A percentile compares a stretch with the other conserved stretches of the same genome.
Evolutionary conservation across 2,888 invertebrate species (phyloP).

Genomic region (Magallana nippona): DNA sequence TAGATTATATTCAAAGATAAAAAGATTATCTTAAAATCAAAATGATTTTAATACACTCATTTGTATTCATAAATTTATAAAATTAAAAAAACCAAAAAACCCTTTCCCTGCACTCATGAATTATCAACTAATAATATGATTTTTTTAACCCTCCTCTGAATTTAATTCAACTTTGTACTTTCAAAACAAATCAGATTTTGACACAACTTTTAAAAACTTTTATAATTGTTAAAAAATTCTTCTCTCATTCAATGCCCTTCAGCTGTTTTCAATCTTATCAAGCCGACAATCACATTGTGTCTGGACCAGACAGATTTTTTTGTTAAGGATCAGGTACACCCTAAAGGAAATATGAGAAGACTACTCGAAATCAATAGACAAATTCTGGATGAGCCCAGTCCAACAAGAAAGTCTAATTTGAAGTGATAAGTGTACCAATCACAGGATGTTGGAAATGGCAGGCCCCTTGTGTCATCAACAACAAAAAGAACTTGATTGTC

Average conservation of each 20-base stretch:
- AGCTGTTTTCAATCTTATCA: background rate
- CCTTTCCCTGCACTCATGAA: no score
- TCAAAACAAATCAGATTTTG: no score
- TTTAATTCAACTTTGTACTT: no score
- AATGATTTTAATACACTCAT: no score
- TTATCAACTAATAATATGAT: no score
- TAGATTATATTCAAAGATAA: no score
- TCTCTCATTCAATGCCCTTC: background rate
- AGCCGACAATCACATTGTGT: slow-evolving; percentile 17
- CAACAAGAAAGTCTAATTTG: slow-evolving; percentile 1
- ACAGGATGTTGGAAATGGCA: background rate
- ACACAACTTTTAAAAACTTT: no score
- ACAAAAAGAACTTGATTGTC: slow-evolving; percentile 9
- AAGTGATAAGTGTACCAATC: slow-evolving; percentile 23
- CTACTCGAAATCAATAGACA: slow-evolving; percentile 24
- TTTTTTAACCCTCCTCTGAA: no score
- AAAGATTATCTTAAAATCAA: no score
- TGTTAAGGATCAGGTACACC: background rate
- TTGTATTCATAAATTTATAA: no score
- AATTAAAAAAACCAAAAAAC: no score
- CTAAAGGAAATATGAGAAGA: background rate
- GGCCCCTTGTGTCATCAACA: background rate
- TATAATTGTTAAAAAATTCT: no score
- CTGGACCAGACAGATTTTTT: background rate
- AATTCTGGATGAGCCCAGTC: slow-evolving; percentile 1